A percentile compares a stretch with the other conserved stretches of the same genome.
Conservation (phyloP, 2,113 vertebrate species). For the Columba janthina region DNA sequence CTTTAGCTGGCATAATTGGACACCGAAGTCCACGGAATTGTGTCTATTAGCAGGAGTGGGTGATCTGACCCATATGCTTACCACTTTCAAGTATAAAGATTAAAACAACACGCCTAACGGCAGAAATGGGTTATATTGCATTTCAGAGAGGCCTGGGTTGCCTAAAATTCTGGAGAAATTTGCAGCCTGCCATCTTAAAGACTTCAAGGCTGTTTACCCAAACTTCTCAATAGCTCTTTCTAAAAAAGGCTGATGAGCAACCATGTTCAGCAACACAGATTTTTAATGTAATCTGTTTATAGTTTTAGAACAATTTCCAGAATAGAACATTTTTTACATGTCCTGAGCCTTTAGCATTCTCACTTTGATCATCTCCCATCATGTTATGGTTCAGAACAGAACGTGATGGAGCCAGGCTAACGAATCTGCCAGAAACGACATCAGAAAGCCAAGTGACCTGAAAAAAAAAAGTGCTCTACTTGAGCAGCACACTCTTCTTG, state of each 20-base stretch:
- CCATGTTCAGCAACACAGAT: conserved; percentile 43
- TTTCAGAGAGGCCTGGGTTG: background rate
- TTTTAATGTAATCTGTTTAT: conserved; percentile 67
- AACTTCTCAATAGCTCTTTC: conserved; percentile 51
- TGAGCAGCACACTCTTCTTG: background rate
- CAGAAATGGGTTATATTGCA: conserved; percentile 34
- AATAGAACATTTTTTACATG: conserved; percentile 62
- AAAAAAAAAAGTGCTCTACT: background rate
- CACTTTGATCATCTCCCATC: conserved; percentile 67
- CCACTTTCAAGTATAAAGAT: conserved; percentile 55
- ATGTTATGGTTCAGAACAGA: conserved; percentile 46
- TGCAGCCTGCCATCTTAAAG: conserved; percentile 35
- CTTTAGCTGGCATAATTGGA: conserved; percentile 54
- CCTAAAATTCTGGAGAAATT: background rate
- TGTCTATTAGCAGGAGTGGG: conserved; percentile 59
- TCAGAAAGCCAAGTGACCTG: conserved; percentile 56
- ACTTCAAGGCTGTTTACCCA: conserved; percentile 51
- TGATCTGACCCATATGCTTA: conserved; percentile 55
- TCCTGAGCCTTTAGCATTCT: conserved; percentile 60
- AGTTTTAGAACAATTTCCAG: conserved; percentile 61
- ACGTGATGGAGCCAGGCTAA: conserved; percentile 57
- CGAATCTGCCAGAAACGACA: conserved; percentile 61
- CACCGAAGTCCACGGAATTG: background rate
- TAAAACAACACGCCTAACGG: conserved; percentile 41
- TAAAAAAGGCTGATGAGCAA: conserved; percentile 58